phyloP scores from a whole-genome alignment of 2,888 invertebrate species.

The Melanchra persicariae region DNA sequence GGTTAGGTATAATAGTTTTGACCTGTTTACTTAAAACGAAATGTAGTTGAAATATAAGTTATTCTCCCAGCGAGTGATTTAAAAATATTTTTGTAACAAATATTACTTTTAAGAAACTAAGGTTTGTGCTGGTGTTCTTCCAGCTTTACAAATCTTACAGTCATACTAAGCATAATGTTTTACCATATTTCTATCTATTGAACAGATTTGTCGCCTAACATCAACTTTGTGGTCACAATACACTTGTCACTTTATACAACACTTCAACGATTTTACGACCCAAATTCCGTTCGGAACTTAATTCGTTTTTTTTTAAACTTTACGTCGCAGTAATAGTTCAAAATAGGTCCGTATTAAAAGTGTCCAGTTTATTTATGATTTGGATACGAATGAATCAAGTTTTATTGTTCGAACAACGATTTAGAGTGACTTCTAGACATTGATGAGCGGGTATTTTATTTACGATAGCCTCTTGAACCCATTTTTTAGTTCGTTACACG shows the following conservation, averaged over 20 bases:
- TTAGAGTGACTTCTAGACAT: slow-evolving; percentile 79
- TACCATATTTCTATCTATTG: no score
- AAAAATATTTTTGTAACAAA: no score
- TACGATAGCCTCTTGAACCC: slow-evolving; percentile 83
- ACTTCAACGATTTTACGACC: slow-evolving; percentile 74
- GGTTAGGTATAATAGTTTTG: no score
- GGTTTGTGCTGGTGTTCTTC: no score
- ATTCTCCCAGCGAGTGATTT: no score
- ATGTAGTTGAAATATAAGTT: no score
- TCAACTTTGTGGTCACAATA: slow-evolving; percentile 67
- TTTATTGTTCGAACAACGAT: slow-evolving; percentile 83
- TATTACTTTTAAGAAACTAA: no score
- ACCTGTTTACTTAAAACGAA: no score
- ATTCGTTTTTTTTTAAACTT: slow-evolving; percentile 77
- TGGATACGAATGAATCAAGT: slow-evolving; percentile 80
- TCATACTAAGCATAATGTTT: no score
- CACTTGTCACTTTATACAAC: slow-evolving; percentile 73
- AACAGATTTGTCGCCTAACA: no score
- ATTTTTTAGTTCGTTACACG: slow-evolving; percentile 80
- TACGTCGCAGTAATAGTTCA: slow-evolving; percentile 86
- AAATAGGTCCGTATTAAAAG: slow-evolving; percentile 86
- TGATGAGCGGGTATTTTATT: slow-evolving; percentile 81
- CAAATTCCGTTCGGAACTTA: slow-evolving; percentile 76
- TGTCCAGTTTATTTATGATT: slow-evolving; percentile 85
- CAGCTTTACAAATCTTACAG: no score